Evolutionary conservation across 1,140 invertebrate genomes (phyloP), one percentile per base, ranked within the genome.

Genomic region (Pseudomyrmex sp.): DNA sequence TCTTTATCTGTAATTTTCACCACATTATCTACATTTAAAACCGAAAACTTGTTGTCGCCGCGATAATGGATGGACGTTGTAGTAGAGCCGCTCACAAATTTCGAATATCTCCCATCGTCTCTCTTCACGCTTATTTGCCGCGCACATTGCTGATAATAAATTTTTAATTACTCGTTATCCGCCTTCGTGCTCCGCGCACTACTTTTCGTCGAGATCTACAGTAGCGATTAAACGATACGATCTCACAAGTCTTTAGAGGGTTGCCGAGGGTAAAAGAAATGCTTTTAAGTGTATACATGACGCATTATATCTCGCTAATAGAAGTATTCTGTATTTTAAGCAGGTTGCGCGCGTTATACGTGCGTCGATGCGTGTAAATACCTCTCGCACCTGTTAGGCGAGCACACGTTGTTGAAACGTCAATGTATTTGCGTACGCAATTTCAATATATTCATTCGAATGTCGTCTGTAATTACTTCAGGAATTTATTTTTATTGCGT

Each of bases 141-240:
- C 44, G 10, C 35, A 18, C 18, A 46, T 23, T 7, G 62, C 13
- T 13, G 7, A 68, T 12, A 58, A 59, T 80, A 68, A 79, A 68
- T 61, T 79, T 84, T 79, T 77, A 83, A 84, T 83, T 68, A 18
- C 82, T 76, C 52, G 2, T 12, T 77, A 65, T 48, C 15, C n/a
- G 46, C 23, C 44, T 35, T 54, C 12, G 8, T 65, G n/a, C 26
- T 62, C 12, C 23, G 46, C 8, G 4, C 15, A 46, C n/a, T n/a
- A 23, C 48, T 76, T 76, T 82, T 54, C 1, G 8, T 66, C 58
- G 48, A 23, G 74, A 79, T 54, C 65, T 48, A 26, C 12, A 83
- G 65, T 10, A 20, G 9, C 56, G 68, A 69, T 80, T 72, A 48
- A 35, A 48, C 5, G 66, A 80, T 80, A 80, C 3, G n/a, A 80